These are phyloP conservation scores for Andrena dorsata DNA, from an alignment of 2,888 invertebrate species.

Conservation along the genomic window DNA sequence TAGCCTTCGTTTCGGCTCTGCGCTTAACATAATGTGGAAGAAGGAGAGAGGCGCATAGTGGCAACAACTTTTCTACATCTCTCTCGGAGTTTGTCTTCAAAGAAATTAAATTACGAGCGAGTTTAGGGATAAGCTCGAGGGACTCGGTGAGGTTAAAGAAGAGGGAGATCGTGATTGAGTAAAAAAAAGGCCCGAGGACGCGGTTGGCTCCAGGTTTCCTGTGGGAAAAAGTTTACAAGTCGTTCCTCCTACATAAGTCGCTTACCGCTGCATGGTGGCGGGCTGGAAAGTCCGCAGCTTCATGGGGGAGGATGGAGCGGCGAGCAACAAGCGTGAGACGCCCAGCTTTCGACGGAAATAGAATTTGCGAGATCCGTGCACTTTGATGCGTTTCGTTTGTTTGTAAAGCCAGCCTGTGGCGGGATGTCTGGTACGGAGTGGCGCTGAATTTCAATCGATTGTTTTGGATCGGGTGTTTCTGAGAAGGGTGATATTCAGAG, in stretches of 20 bases:
- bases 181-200: not conserved
- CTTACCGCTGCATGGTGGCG: no score
- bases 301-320: not conserved
- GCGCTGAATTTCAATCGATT: slow-evolving; percentile 1
- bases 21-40: no score
- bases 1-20: not conserved
- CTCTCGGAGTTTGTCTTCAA: no score
- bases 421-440: not conserved
- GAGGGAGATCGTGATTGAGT: not conserved
- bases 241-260: not conserved
- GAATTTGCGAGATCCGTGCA: not conserved
- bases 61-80: no score
- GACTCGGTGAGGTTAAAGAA: not conserved
- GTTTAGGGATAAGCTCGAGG: not conserved
- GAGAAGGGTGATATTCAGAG: not conserved
- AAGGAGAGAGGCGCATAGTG: no score
- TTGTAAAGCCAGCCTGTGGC: not conserved
- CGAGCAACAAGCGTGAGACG: not conserved
- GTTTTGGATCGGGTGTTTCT: not conserved
- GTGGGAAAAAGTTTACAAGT: not conserved
- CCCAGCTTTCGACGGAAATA: not conserved
- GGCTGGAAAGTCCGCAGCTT: no score
- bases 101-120: no score
- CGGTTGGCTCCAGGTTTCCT: not conserved
- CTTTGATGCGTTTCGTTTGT: not conserved